Percentiles rank a stretch among this genome's conserved stretches.
Evolutionary conservation across 1,140 invertebrate species (phyloP).

Genomic region (Drosophila yakuba): DNA sequence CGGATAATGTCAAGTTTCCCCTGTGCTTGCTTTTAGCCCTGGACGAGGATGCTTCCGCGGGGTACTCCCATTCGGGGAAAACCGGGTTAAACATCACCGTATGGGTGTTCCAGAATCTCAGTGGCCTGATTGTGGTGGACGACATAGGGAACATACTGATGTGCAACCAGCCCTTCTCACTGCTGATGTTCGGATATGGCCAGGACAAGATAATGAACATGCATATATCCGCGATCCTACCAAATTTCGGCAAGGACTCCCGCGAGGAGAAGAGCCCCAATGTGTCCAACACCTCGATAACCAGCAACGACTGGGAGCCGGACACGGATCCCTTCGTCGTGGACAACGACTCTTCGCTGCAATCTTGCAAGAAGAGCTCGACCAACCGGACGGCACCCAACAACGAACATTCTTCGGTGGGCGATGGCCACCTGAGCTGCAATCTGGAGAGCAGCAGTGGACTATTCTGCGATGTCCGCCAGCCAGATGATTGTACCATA

Average conservation of each 20-base stretch:
- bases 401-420: constrained; percentile 19
- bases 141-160: constrained; percentile 87
- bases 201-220: constrained; percentile 87
- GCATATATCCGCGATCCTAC: constrained; percentile 86
- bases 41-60: constrained; percentile 15
- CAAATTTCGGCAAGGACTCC: constrained; percentile 86
- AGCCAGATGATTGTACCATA: constrained; percentile 30
- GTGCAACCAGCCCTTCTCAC: constrained; percentile 89
- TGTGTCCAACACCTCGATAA: constrained; percentile 85
- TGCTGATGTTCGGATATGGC: constrained; percentile 88
- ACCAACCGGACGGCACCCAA: constrained; percentile 3
- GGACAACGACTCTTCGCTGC: constrained; percentile 44
- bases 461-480: constrained; percentile 11
- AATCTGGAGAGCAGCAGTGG: constrained; percentile 33
- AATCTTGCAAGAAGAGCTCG: constrained; percentile 34
- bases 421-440: constrained; percentile 13
- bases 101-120: constrained; percentile 88
- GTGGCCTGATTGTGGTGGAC: constrained; percentile 88
- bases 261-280: constrained; percentile 84
- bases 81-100: constrained; percentile 85
- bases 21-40: constrained; percentile 86
- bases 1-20: constrained; percentile 88
- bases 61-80: constrained; percentile 34
- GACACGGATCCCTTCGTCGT: constrained; percentile 58
- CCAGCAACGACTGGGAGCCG: constrained; percentile 85